These are phyloP conservation scores for Ormyrus rosae DNA, from an alignment of 2,888 invertebrate genomes.

Conservation along the genomic window DNA sequence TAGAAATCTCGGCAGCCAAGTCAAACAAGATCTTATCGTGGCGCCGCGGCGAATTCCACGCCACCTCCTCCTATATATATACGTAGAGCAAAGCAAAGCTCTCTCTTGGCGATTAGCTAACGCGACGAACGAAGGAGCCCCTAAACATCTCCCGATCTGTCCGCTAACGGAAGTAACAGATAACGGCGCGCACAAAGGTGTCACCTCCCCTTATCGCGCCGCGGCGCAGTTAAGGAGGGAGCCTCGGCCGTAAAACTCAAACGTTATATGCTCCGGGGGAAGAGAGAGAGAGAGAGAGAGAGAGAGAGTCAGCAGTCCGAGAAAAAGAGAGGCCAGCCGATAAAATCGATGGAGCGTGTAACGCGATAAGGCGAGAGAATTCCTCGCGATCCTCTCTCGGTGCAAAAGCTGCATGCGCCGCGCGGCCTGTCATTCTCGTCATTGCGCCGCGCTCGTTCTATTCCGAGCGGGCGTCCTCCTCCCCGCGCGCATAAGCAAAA, in stretches of 20 bases:
- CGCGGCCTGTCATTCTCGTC: constrained; percentile 28
- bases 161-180: constrained; percentile 13
- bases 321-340: not conserved
- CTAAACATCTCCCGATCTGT: constrained; percentile 1
- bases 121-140: not conserved
- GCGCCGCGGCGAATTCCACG: constrained; percentile 28
- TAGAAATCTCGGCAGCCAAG: constrained; percentile 23
- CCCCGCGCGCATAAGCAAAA: too few species aligned
- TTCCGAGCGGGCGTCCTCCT: constrained; percentile 11
- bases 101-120: not conserved
- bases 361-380: constrained; percentile 33
- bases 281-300: too few species aligned
- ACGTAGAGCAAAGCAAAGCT: too few species aligned
- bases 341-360: constrained; percentile 39
- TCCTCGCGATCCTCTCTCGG: not conserved
- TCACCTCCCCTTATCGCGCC: too few species aligned
- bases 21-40: constrained; percentile 34
- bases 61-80: not conserved
- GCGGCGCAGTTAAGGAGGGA: too few species aligned
- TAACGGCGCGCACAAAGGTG: not conserved
- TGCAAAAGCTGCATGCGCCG: not conserved
- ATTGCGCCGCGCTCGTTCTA: constrained; percentile 30
- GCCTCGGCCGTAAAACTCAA: too few species aligned
- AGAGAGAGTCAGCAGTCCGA: too few species aligned
- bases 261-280: too few species aligned